Percentiles rank a stretch among this genome's conserved stretches.
Conservation (phyloP, 2,113 vertebrate species). For the Asarcornis scutulata region DNA sequence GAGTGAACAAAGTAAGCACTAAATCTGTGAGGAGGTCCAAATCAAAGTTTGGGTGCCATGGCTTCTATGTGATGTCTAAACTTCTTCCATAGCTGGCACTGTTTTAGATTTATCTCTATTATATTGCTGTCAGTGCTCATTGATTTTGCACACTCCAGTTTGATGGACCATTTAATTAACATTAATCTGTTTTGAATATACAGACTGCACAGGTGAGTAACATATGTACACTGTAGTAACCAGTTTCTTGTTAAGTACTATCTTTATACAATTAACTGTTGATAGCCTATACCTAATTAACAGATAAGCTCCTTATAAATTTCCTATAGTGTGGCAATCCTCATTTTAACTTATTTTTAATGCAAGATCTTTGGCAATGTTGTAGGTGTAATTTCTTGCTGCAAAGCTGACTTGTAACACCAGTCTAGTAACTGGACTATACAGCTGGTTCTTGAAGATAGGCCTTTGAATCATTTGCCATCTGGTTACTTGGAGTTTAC, state of each 20-base stretch:
- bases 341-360: background rate
- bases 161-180: slow-evolving; percentile 71
- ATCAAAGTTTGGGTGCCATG: background rate
- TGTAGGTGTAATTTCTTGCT: slow-evolving; percentile 3
- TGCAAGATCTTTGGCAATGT: background rate
- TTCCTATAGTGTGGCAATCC: background rate
- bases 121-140: slow-evolving; percentile 48
- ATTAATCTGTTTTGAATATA: slow-evolving; percentile 69
- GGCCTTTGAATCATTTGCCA: slow-evolving; percentile 64
- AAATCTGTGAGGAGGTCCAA: background rate
- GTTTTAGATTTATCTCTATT: slow-evolving; percentile 68
- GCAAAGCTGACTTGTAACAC: background rate
- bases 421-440: slow-evolving; percentile 3
- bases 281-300: slow-evolving; percentile 22
- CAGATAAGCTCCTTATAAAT: slow-evolving; percentile 7
- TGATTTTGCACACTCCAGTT: slow-evolving; percentile 42
- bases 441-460: slow-evolving; percentile 64
- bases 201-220: slow-evolving; percentile 46
- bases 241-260: background rate
- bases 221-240: background rate
- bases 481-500: slow-evolving; percentile 49
- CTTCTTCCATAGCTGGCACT: slow-evolving; percentile 15
- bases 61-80: slow-evolving; percentile 6
- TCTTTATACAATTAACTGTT: slow-evolving; percentile 28
- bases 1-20: background rate